Conservation (phyloP, 2,113 vertebrate genomes). For the Mormoops blainvillei region DNA sequence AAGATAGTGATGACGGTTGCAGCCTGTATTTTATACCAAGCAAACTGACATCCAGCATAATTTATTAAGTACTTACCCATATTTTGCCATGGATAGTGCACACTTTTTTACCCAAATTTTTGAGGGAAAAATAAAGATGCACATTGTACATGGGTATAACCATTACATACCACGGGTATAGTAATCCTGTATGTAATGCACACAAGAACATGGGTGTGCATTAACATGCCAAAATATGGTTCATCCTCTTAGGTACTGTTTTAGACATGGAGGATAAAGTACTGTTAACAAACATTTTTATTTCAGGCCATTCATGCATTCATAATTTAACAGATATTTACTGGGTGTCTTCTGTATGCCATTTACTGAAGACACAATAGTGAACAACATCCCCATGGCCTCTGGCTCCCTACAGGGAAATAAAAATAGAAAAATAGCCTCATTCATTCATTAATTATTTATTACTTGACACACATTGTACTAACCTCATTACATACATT, state of each 20-base stretch:
- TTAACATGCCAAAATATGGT: too few relatives aligned
- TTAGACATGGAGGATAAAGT: background rate
- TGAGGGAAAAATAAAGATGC: too few relatives aligned
- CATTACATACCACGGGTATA: too few relatives aligned
- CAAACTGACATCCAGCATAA: background rate
- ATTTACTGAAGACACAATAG: background rate
- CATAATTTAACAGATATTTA: background rate
- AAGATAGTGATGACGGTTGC: background rate
- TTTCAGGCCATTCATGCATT: background rate
- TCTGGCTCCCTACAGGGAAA: background rate
- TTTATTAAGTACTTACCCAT: background rate
- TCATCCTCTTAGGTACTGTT: background rate
- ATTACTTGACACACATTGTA: background rate
- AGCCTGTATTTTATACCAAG: slow-evolving; percentile 22
- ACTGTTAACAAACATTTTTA: background rate
- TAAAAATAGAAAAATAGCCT: slow-evolving; percentile 11
- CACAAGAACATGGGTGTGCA: too few relatives aligned
- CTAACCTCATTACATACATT: background rate
- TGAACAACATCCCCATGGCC: background rate
- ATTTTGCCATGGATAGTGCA: too few relatives aligned
- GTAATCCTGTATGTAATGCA: too few relatives aligned
- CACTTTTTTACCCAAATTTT: too few relatives aligned
- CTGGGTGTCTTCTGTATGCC: background rate
- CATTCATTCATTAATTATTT: background rate
- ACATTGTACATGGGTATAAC: too few relatives aligned